Conservation (phyloP, 2,888 invertebrate genomes). For the Psylliodes chrysocephalus region DNA sequence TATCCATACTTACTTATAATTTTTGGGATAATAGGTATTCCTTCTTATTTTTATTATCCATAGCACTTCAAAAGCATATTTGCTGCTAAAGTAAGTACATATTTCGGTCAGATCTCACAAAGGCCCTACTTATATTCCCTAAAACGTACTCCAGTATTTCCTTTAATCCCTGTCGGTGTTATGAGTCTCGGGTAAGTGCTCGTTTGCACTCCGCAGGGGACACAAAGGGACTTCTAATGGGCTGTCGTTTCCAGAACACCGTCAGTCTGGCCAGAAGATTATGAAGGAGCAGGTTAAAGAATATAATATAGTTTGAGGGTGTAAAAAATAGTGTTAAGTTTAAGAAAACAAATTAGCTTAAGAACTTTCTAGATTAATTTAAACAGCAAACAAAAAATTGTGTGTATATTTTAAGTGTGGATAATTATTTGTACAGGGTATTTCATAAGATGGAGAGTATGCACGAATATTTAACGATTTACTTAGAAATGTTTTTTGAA, state of each 20-base stretch:
- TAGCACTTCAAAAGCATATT: not conserved
- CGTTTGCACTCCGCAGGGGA: constrained; percentile 23
- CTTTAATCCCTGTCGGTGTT: constrained; percentile 25
- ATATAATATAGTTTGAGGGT: not conserved
- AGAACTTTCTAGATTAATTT: too few species aligned
- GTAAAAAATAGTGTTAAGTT: not conserved
- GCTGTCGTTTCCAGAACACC: constrained; percentile 24
- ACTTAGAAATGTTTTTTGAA: too few species aligned
- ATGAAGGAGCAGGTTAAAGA: constrained; percentile 19
- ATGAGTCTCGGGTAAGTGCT: constrained; percentile 25
- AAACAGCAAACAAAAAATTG: too few species aligned
- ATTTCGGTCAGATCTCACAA: constrained; percentile 10
- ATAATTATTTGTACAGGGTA: too few species aligned
- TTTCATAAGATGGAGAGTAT: too few species aligned
- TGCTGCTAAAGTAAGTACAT: not conserved
- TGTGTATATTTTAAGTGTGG: too few species aligned
- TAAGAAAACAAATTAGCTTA: too few species aligned
- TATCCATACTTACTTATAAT: too few species aligned
- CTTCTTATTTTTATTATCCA: not conserved
- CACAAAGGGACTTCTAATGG: constrained; percentile 29
- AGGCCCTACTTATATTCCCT: constrained; percentile 20
- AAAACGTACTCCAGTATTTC: constrained; percentile 26
- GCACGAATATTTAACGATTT: too few species aligned
- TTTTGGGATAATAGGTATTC: too few species aligned
- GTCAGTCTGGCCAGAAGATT: constrained; percentile 6